Evolutionary conservation across 1,140 invertebrate genomes (phyloP), one percentile per base, ranked within the genome.

Genomic region (Microvelia longipes): DNA sequence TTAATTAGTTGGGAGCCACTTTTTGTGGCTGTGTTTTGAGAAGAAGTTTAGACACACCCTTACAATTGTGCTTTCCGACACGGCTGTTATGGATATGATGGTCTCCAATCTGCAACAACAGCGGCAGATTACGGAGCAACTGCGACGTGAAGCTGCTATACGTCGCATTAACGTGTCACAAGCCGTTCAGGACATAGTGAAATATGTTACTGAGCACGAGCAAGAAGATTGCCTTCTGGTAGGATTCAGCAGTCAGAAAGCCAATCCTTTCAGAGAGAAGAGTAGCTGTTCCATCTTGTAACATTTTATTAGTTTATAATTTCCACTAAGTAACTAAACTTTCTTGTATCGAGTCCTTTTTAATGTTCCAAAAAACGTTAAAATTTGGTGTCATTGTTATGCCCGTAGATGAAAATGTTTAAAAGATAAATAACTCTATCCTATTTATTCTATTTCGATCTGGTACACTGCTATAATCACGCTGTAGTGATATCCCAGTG

Each of bases 251-350:
- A 94, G 91, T 71, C 94, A 97, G 79, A 95, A 95, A 80, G 92
- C 95, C 11, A 98, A 98, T 83, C 95, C 96, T 29, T 98, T 97
- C 85, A 88, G 94, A 76, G 95, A 98, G 81, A 97, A 97, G 81
- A 94, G 90, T 75, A 91, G 91, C 64, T 98, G 94, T 82, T 85
- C 85, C 70, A 82, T 96, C 76, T 84, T 95, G 73, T 95, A 89
- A 71, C 27, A n/a, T n/a, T n/a, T n/a, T n/a, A n/a, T n/a, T n/a
- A n/a, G n/a, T n/a, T n/a, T n/a, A n/a, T n/a, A n/a, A n/a, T n/a
- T n/a, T n/a, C n/a, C n/a, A n/a, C n/a, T n/a, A n/a, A n/a, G n/a
- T n/a, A n/a, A n/a, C n/a, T n/a, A n/a, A n/a, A n/a, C n/a, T n/a
- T n/a, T n/a, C n/a, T n/a, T n/a, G n/a, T n/a, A n/a, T n/a, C n/a